Base-by-base conservation (phyloP, 2,113 vertebrate species). In the Raja brachyura region DNA sequence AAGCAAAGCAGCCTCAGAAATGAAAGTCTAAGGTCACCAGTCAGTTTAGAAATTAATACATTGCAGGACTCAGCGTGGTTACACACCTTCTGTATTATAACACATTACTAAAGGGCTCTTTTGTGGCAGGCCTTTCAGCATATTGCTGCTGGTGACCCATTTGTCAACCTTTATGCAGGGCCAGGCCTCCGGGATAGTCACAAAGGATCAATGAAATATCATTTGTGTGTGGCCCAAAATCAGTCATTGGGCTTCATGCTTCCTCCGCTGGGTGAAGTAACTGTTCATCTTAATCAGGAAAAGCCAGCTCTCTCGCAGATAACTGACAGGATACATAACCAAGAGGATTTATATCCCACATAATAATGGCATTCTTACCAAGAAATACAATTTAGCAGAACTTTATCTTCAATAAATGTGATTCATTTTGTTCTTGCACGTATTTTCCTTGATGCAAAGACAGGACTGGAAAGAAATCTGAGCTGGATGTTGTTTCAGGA, bases 251-350 rank as follows among this genome's bases (percentile, higher is more conserved):
- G 14, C 56, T 93, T 3, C 10, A 54, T 78, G 73, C 59, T 22
- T 93, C 81, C 93, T 61, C 93, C 90, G 74, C 59, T 74, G 93
- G 93, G 85, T 94, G 79, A 83, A 93, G 22, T 22, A 93, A 88
- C 68, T 93, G 76, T 93, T 95, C 76, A 94, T 94, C 78, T 93
- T 94, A 94, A 94, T 94, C 79, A 94, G 28, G 18, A 25, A 94
- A 94, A 93, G 33, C 93, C 94, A 93, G 94, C 22, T 93, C 93
- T 93, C 79, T 94, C 75, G 73, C 76, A 93, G 93, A 31, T 93
- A 93, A 93, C 78, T 66, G 93, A 93, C 93, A 86, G 73, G 54
- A 61, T 75, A 33, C 28, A 56, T 70, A 73, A 74, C 66, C 66
- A 48, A 92, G 33, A 54, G 68, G 39, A 92, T 92, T 74, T 92